Conservation (phyloP, 2,888 invertebrate species). For the Candidula unifasciata region DNA sequence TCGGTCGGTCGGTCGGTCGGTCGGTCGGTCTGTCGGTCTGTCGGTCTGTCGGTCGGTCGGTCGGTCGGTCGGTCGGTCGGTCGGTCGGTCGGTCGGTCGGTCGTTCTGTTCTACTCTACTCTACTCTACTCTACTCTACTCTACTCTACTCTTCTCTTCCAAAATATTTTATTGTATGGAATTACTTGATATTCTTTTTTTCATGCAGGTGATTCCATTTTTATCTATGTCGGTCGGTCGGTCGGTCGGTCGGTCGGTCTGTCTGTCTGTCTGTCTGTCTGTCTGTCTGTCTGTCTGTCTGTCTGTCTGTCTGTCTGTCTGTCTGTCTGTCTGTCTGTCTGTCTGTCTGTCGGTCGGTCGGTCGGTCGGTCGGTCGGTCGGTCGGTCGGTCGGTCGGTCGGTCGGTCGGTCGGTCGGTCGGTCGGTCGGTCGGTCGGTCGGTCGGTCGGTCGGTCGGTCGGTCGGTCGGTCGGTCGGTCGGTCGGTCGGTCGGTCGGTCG, state of each 20-base stretch:
- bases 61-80: neutral
- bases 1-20: neutral
- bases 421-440: neutral
- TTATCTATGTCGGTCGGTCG: neutral
- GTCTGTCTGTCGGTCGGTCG: neutral
- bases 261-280: slow-evolving; percentile 5
- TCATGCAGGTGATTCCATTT: neutral
- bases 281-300: neutral
- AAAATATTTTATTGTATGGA: no score
- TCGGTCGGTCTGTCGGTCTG: neutral
- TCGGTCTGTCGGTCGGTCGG: neutral
- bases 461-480: neutral
- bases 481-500: neutral
- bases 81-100: slow-evolving; percentile 24
- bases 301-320: neutral
- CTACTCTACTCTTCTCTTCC: no score
- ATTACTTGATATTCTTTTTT: no score
- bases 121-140: no score
- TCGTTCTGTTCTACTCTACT: no score
- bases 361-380: neutral
- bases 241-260: neutral
- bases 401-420: neutral
- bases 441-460: neutral
- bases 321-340: neutral
- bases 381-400: neutral